Percentiles rank a stretch among this genome's conserved stretches.
Conservation (phyloP, 1,140 invertebrate species). For the Trichogramma pretiosum region DNA sequence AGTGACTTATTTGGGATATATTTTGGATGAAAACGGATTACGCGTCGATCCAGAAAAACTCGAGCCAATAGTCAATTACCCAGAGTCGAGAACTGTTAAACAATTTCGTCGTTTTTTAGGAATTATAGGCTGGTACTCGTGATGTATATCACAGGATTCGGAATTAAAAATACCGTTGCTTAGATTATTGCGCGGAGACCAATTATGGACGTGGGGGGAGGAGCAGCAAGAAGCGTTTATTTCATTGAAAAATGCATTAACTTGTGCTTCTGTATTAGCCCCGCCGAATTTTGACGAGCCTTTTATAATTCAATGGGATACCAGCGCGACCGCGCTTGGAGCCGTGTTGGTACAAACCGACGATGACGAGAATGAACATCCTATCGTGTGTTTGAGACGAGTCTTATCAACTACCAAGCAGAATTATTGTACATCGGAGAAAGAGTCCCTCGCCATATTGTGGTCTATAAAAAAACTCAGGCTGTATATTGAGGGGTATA, state of each 20-base stretch:
- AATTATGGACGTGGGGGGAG: background rate
- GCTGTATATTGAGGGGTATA: background rate
- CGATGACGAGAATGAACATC: background rate
- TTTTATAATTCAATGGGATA: too few species aligned
- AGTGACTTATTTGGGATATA: too few species aligned
- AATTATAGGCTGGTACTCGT: too few species aligned
- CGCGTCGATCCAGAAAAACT: too few species aligned
- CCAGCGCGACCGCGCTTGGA: background rate
- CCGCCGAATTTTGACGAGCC: background rate
- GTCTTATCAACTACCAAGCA: background rate
- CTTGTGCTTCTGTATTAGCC: background rate
- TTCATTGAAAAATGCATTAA: background rate
- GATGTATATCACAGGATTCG: too few species aligned
- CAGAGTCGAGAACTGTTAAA: too few species aligned
- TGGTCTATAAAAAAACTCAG: background rate
- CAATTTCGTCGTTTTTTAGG: too few species aligned
- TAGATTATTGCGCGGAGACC: too few species aligned
- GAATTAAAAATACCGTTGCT: too few species aligned
- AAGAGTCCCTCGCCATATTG: background rate
- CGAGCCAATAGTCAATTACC: too few species aligned
- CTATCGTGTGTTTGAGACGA: background rate
- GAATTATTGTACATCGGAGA: background rate
- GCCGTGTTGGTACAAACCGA: background rate
- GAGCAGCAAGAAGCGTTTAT: background rate
- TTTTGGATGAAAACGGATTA: too few species aligned